Conservation (phyloP, 2,888 invertebrate species). For the Clostera curtula region DNA sequence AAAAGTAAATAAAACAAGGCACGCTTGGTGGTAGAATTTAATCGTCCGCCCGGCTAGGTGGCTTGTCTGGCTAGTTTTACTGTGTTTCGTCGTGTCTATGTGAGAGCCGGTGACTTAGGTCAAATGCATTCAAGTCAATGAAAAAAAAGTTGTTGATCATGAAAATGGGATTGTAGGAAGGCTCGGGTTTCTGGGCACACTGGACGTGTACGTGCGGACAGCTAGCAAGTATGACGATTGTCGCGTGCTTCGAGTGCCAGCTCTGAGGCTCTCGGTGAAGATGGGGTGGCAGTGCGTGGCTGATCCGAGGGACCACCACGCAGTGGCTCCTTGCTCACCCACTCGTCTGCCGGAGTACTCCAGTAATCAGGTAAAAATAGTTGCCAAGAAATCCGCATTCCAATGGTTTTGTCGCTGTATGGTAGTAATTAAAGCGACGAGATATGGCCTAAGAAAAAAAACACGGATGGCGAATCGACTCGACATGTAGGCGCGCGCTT, state of each 20-base stretch:
- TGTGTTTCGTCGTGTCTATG: too few relatives aligned
- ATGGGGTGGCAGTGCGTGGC: slow-evolving; percentile 94
- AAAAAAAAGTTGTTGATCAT: background rate
- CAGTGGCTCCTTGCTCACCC: slow-evolving; percentile 96
- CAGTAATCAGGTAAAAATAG: slow-evolving; percentile 84
- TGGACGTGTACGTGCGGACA: slow-evolving; percentile 96
- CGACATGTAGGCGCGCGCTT: background rate
- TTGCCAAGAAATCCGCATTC: too few relatives aligned
- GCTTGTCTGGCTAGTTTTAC: too few relatives aligned
- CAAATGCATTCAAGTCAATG: too few relatives aligned
- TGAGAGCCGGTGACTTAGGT: too few relatives aligned
- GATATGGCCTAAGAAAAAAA: too few relatives aligned
- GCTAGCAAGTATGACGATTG: slow-evolving; percentile 99
- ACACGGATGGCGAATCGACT: slow-evolving; percentile 4
- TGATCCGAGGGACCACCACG: slow-evolving; percentile 96
- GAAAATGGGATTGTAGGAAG: slow-evolving; percentile 76
- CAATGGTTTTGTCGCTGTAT: too few relatives aligned
- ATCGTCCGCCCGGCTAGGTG: too few relatives aligned
- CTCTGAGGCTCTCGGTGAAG: slow-evolving; percentile 87
- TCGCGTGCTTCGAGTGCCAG: slow-evolving; percentile 92
- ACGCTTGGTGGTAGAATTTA: too few relatives aligned
- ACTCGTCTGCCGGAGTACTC: slow-evolving; percentile 97
- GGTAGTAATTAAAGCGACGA: too few relatives aligned
- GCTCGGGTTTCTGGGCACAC: slow-evolving; percentile 92
- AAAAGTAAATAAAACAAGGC: too few relatives aligned